Base-by-base conservation (phyloP, 1,140 invertebrate species). In the Pantala flavescens region DNA sequence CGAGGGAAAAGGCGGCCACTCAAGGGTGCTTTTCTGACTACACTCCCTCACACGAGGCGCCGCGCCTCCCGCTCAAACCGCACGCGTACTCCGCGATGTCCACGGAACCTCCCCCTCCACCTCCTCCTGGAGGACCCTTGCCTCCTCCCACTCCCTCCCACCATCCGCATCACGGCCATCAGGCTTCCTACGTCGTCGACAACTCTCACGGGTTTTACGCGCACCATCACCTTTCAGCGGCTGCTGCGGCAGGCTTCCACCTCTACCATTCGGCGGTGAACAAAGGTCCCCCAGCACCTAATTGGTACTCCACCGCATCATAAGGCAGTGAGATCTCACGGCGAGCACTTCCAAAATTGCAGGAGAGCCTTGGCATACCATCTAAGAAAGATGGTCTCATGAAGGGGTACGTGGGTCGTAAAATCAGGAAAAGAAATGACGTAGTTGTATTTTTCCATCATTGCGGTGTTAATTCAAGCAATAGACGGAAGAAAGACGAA, bases 1-100 rank as follows among this genome's bases (percentile, higher is more conserved):
- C 96, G 0, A 86, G 94, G 71, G 94, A 96, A 79, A 95, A 93
- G 81, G 90, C 91, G 80, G 88, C 49, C 12, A 21, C 49, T 21
- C 49, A 63, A 12, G 49, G 49, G 16, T 63, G 49, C 49, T 63
- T 63, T 12, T 12, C 49, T 12, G 49, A 63, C 16, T 63, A 63
- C 49, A 21, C 49, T 12, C 49, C 49, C 49, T 3, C 49, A 21
- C 49, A 63, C 12, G 49, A 63, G 49, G 49, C 49, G 3, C 49
- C 49, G 3, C 49, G 49, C n/a, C 49, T 63, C 16, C 49, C 49
- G 49, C 49, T 63, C 49, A 63, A 63, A 63, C 49, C 49, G 14
- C 49, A 63, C 49, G 49, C 49, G 16, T 63, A 63, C 12, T 63
- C 49, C 12, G 49, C 49, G 3, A 63, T 63, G 49, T 63, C 49